Evolutionary conservation across 2,888 invertebrate species (phyloP).

Genomic region (Sericinus montela): DNA sequence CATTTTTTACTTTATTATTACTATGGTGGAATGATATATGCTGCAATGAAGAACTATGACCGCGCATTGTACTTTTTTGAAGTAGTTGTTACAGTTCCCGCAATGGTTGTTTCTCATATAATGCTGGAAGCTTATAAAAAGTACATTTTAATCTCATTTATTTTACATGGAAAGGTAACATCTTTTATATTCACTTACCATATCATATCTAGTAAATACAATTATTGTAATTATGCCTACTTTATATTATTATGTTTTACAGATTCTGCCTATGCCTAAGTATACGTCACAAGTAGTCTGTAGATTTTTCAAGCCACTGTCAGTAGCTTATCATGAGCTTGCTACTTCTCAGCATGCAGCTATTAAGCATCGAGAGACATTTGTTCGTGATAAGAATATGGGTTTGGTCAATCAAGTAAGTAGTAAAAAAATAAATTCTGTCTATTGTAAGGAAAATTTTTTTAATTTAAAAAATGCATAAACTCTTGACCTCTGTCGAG

Average conservation of each 20-base stretch:
- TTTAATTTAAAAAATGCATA: too few relatives aligned
- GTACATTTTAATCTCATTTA: conserved; percentile 93
- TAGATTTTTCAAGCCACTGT: conserved; percentile 90
- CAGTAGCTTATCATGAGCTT: conserved; percentile 93
- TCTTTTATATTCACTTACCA: conserved; percentile 1
- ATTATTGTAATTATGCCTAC: neutral
- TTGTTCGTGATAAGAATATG: conserved; percentile 87
- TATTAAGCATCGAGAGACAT: conserved; percentile 90
- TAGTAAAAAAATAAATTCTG: neutral
- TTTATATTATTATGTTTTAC: conserved; percentile 20
- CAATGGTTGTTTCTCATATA: conserved; percentile 95
- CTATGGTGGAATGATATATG: conserved; percentile 98
- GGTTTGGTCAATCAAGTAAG: conserved; percentile 86
- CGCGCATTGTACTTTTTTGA: conserved; percentile 97
- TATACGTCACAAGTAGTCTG: conserved; percentile 94
- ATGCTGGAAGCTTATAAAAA: conserved; percentile 99
- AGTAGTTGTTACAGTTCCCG: conserved; percentile 97
- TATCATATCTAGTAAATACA: neutral
- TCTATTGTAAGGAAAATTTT: too few relatives aligned
- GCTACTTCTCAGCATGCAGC: conserved; percentile 89
- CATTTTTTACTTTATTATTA: conserved; percentile 97
- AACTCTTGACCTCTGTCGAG: too few relatives aligned
- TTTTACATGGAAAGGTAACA: conserved; percentile 94
- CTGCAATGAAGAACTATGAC: conserved; percentile 94
- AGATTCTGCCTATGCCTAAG: conserved; percentile 87